Conservation (phyloP, 2,797 vertebrate species). For the Oceanodroma leucorhoa region DNA sequence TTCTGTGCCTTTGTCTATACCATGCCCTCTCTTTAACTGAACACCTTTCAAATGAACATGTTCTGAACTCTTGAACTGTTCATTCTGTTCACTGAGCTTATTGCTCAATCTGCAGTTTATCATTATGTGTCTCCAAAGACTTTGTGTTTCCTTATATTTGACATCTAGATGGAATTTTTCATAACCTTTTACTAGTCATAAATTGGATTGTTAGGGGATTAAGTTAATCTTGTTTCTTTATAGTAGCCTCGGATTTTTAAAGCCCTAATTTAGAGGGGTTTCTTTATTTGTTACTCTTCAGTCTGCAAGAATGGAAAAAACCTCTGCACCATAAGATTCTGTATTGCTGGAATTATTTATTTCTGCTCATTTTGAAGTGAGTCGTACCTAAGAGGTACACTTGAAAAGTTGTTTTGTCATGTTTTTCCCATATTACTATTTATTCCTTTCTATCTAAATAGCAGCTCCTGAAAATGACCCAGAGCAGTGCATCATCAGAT, state of each 20-base stretch:
- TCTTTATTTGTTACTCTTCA: constrained; percentile 48
- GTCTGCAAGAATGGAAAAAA: constrained; percentile 38
- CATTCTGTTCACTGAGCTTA: constrained; percentile 68
- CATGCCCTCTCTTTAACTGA: constrained; percentile 74
- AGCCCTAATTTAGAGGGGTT: constrained; percentile 69
- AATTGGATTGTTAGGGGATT: constrained; percentile 78
- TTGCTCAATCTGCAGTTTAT: constrained; percentile 75
- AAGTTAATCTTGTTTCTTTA: constrained; percentile 74
- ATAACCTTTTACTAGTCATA: constrained; percentile 76
- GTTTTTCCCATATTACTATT: constrained; percentile 53
- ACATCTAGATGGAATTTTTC: constrained; percentile 76
- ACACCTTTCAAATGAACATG: constrained; percentile 72
- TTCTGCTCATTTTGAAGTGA: constrained; percentile 67
- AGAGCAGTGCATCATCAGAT: constrained; percentile 29
- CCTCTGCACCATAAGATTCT: not conserved
- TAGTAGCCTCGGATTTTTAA: constrained; percentile 61
- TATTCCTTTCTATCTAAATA: constrained; percentile 47
- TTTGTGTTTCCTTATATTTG: constrained; percentile 68
- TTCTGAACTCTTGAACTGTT: constrained; percentile 79
- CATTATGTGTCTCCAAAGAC: constrained; percentile 75
- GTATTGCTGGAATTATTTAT: constrained; percentile 64
- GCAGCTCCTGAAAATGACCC: constrained; percentile 27
- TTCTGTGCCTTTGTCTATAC: constrained; percentile 75
- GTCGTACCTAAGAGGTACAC: constrained; percentile 67
- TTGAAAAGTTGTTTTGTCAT: constrained; percentile 66